Conservation (phyloP, 2,888 invertebrate species). For the Tetragonula carbonaria region DNA sequence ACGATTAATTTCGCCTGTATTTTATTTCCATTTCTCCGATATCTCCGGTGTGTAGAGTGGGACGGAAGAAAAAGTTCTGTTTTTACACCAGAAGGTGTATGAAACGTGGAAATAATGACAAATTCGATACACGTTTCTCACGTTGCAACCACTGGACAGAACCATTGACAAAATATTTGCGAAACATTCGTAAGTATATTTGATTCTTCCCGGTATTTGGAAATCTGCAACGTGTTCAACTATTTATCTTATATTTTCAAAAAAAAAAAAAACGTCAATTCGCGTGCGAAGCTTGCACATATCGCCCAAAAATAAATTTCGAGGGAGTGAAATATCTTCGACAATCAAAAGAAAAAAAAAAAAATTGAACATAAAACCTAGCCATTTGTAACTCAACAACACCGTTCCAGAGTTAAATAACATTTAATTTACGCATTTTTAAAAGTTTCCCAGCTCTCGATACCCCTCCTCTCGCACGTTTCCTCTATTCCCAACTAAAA, state of each 20-base stretch:
- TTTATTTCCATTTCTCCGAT: constrained; percentile 8
- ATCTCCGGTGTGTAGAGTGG: background rate
- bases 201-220: background rate
- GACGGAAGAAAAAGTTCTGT: background rate
- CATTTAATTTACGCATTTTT: too few species aligned
- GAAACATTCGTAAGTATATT: background rate
- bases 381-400: too few species aligned
- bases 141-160: too few species aligned
- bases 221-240: background rate
- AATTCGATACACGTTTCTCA: background rate
- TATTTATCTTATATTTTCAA: background rate
- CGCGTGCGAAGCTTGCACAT: background rate
- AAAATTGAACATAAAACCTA: background rate
- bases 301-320: background rate
- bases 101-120: background rate
- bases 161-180: background rate
- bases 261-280: background rate
- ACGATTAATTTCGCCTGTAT: constrained; percentile 16
- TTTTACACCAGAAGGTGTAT: background rate
- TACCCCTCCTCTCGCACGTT: too few species aligned
- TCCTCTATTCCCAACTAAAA: too few species aligned
- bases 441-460: too few species aligned
- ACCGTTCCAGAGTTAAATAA: too few species aligned
- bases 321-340: background rate
- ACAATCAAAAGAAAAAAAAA: background rate